A percentile compares a stretch with the other conserved stretches of the same genome.
These are phyloP conservation scores for Cyprinella venusta DNA, from an alignment of 2,797 vertebrate species.

Conservation along the genomic window DNA sequence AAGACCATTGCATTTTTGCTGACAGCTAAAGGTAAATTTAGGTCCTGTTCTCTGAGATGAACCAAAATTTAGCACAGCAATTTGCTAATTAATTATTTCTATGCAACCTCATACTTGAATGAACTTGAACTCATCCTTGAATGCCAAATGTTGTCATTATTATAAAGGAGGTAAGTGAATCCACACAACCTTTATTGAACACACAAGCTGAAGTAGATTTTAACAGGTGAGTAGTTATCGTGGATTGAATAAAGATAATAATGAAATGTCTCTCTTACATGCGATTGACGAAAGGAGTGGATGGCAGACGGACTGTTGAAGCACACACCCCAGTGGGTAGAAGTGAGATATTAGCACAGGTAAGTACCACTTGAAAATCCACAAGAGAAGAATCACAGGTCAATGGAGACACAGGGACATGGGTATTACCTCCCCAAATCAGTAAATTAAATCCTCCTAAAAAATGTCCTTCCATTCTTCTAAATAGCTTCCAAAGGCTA, in stretches of 20 bases:
- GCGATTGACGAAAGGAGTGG: too few species aligned
- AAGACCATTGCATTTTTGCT: conserved; percentile 34
- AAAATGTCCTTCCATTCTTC: background rate
- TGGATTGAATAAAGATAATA: too few species aligned
- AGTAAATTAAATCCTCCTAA: background rate
- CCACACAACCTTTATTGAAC: too few species aligned
- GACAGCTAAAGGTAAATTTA: conserved; percentile 15
- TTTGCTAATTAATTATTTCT: background rate
- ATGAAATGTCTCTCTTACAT: too few species aligned
- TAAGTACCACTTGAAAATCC: too few species aligned
- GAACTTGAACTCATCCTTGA: background rate
- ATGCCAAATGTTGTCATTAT: background rate
- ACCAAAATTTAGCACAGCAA: background rate
- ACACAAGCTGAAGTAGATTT: too few species aligned
- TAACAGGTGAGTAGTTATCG: too few species aligned
- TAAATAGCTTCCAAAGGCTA: background rate
- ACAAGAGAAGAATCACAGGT: too few species aligned
- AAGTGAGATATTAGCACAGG: too few species aligned
- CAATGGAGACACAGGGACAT: background rate
- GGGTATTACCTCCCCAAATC: background rate
- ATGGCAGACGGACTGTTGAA: too few species aligned
- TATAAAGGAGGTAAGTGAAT: background rate
- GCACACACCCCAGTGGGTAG: too few species aligned
- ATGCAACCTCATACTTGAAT: background rate
- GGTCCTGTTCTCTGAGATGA: conserved; percentile 14